Conservation (phyloP, 2,113 vertebrate genomes). For the human region GRCh38 chr1:121258501-121259000, state of each 20-base stretch:
- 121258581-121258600: too few species aligned
- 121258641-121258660: too few species aligned
- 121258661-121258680: background rate
- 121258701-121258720: background rate
- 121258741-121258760: slow-evolving; percentile 4
- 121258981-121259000: background rate
- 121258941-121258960: background rate
- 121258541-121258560: too few species aligned
- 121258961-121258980: background rate
- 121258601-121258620: too few species aligned
- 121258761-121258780: background rate
- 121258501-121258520: too few species aligned
- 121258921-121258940: background rate
- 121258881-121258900: background rate
- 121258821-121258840: background rate
- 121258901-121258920: slow-evolving; percentile 3
- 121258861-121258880: background rate
- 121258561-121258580: too few species aligned
- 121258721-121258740: background rate
- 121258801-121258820: background rate
- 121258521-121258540: too few species aligned
- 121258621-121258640: background rate
- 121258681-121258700: background rate
- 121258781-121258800: background rate
- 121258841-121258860: background rate